Conservation (phyloP, 2,888 invertebrate genomes). For the Drosophila ochracea region DNA sequence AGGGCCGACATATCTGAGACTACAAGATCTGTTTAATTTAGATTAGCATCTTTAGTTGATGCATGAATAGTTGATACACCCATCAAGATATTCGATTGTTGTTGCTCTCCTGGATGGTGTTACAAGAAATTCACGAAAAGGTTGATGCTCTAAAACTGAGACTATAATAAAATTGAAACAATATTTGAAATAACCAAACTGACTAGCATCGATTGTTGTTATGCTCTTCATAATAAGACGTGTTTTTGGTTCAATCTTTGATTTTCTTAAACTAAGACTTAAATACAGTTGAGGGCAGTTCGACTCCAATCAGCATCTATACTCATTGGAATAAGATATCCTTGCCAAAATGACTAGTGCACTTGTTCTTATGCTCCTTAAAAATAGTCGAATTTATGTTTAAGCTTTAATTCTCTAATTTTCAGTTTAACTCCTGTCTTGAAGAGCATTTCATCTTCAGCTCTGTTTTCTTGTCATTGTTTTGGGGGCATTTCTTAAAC, state of each 20-base stretch:
- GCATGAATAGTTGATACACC: neutral
- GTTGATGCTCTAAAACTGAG: neutral
- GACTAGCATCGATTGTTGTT: neutral
- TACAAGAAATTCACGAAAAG: neutral
- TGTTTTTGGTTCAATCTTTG: neutral
- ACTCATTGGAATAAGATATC: neutral
- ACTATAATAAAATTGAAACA: neutral
- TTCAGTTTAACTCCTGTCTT: neutral
- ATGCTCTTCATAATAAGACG: neutral
- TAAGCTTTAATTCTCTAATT: neutral
- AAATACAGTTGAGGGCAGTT: neutral
- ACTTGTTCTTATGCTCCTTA: neutral
- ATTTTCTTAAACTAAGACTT: neutral
- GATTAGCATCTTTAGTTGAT: neutral
- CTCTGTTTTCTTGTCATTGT: neutral
- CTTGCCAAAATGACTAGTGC: neutral
- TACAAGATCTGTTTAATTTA: neutral
- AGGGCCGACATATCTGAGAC: neutral
- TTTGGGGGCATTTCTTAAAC: slow-evolving; percentile 18
- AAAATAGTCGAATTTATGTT: neutral
- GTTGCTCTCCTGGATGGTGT: neutral
- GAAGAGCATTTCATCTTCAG: neutral
- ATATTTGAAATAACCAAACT: neutral
- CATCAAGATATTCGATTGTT: neutral
- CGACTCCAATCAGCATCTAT: neutral